Evolutionary conservation across 2,888 invertebrate species (phyloP).

Genomic region (Pandemis heparana): DNA sequence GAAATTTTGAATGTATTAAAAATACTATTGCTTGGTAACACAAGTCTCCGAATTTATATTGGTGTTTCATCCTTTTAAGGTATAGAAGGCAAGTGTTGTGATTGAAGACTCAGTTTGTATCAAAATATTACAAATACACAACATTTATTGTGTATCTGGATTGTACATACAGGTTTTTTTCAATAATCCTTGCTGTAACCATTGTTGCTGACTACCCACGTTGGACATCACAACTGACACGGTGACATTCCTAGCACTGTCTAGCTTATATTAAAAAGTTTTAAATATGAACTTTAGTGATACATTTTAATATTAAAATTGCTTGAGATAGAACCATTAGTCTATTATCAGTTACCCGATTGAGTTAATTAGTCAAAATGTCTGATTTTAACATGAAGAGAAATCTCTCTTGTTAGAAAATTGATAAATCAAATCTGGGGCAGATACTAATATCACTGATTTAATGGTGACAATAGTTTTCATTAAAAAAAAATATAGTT

Average conservation of each 20-base stretch:
- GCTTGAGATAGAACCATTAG: conserved; percentile 43
- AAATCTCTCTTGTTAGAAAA: conserved; percentile 24
- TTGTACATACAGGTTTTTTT: conserved; percentile 8
- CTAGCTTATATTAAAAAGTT: conserved; percentile 42
- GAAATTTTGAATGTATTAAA: conserved; percentile 22
- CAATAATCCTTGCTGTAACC: conserved; percentile 7
- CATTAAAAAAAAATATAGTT: conserved; percentile 15
- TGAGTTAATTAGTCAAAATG: conserved; percentile 23
- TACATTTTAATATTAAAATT: conserved; percentile 43
- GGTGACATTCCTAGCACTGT: conserved; percentile 34
- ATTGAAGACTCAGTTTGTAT: conserved; percentile 11
- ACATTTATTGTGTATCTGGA: conserved; percentile 12
- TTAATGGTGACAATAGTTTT: conserved; percentile 9
- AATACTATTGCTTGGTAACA: conserved; percentile 40
- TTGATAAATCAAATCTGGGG: conserved; percentile 12
- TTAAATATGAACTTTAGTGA: conserved; percentile 41
- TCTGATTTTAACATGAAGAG: conserved; percentile 17
- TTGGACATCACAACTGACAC: conserved; percentile 35
- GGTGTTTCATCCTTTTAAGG: conserved; percentile 37
- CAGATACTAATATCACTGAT: conserved; percentile 34
- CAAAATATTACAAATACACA: conserved; percentile 22
- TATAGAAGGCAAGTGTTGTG: conserved; percentile 27
- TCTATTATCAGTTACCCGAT: conserved; percentile 37
- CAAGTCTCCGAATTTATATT: conserved; percentile 24
- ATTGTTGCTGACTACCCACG: conserved; percentile 8